Conservation (phyloP, 2,113 vertebrate genomes). For the Ochotona princeps region DNA sequence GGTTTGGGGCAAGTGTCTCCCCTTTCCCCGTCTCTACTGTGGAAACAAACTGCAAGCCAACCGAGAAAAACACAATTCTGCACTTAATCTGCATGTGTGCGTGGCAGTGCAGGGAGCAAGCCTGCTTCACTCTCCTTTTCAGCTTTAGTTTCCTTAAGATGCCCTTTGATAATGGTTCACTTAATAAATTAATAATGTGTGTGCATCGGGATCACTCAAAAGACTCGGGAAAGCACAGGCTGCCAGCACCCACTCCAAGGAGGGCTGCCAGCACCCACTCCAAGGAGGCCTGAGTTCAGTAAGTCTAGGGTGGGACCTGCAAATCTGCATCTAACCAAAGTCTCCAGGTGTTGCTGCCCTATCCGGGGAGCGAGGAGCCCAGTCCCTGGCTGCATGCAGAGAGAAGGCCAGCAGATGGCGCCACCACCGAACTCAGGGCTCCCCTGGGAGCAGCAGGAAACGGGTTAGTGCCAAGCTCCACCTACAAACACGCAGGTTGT, state of each 20-base stretch:
- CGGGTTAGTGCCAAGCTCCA: neutral
- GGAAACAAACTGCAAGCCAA: neutral
- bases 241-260: neutral
- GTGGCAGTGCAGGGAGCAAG: neutral
- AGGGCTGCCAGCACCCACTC: neutral
- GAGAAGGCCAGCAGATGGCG: constrained; percentile 60
- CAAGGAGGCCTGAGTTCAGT: neutral
- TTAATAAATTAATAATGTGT: neutral
- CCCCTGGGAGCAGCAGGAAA: neutral
- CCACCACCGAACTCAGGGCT: neutral
- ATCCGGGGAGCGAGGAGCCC: neutral
- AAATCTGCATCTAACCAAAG: neutral
- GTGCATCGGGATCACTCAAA: neutral
- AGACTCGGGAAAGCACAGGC: neutral
- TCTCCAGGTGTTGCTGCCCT: neutral
- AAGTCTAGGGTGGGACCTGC: neutral
- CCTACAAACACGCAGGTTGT: neutral
- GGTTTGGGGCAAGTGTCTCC: neutral
- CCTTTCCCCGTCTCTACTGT: neutral
- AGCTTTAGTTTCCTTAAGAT: neutral
- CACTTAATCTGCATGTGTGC: neutral
- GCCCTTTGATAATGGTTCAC: neutral
- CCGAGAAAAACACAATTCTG: neutral
- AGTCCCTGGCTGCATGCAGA: neutral
- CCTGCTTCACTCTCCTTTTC: neutral